Base-by-base conservation (phyloP, 2,113 vertebrate genomes). In the Cephalopterus ornatus region DNA sequence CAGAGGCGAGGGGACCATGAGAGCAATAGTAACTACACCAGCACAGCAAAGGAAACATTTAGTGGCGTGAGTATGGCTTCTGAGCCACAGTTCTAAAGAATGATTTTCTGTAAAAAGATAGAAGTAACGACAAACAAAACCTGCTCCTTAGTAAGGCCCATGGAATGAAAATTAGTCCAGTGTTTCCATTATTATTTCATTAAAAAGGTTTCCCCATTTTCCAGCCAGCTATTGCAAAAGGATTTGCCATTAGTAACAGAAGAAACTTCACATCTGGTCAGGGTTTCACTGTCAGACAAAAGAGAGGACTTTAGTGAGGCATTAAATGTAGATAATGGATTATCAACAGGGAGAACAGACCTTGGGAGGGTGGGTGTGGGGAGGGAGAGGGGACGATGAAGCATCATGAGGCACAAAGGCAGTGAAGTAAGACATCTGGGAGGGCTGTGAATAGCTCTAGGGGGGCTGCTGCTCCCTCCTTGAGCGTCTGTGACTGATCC, bases 251-350 rank as follows among this genome's bases (percentile, higher is more conserved):
- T 89, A 87, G 95, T 94, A 93, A 96, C 80, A 93, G 88, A 93
- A 97, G 93, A 63, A 90, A 70, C 79, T 72, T 93, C 86, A 84
- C 95, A 96, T 97, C 91, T 97, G 95, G 79, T 89, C 26, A 0
- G 52, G 71, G 79, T 90, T 96, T 93, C 79, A 32, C 55, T 1
- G 0, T 66, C 68, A 95, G 86, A 93, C 95, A 93, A 92, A 96
- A 32, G 41, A 49, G n/a, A 92, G 56, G 76, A 93, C 21, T 12
- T 89, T 83, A 79, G 66, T 21, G 27, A 96, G 93, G 92, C 92
- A 86, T 94, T 96, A 95, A 94, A 96, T 93, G 92, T 86, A 93
- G 92, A 87, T 93, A 95, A 96, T 93, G 96, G 86, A 96, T 96
- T 96, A 96, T 81, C 85, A 94, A 81, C 73, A 75, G 82, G 68